Percentiles rank a stretch among this genome's conserved stretches.
Evolutionary conservation across 2,113 vertebrate genomes (phyloP).

Genomic region (Emydocephalus ijimae): DNA sequence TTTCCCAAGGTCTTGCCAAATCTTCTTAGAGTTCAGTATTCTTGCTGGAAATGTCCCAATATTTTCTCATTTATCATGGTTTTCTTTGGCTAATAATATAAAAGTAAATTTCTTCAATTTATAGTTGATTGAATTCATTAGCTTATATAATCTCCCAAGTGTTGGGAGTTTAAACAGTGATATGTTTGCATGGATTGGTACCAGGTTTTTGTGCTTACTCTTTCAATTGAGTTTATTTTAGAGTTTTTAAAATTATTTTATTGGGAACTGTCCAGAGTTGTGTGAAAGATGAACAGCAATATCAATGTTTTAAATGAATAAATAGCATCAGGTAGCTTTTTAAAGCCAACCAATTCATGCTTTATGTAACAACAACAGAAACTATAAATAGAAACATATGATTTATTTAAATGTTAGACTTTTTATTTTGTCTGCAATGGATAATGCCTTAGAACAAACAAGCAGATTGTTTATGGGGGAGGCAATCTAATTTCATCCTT

Average conservation of each 20-base stretch:
- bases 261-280: not conserved
- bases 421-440: not conserved
- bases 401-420: slow-evolving; percentile 5
- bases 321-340: slow-evolving; percentile 24
- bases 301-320: not conserved
- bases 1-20: not conserved
- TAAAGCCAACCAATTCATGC: slow-evolving; percentile 20
- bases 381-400: slow-evolving; percentile 11
- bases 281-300: not conserved
- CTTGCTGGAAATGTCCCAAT: not conserved
- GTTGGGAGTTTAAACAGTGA: not conserved
- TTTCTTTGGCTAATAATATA: slow-evolving; percentile 44
- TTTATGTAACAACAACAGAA: slow-evolving; percentile 19
- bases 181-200: not conserved
- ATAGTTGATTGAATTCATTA: not conserved
- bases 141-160: not conserved
- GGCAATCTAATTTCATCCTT: not conserved
- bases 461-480: not conserved
- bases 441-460: not conserved
- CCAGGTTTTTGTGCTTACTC: not conserved
- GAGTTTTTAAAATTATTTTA: not conserved
- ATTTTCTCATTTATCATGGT: slow-evolving; percentile 14
- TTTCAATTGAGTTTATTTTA: not conserved
- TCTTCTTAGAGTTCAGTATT: not conserved
- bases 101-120: slow-evolving; percentile 36